Base-by-base conservation (phyloP, 2,888 invertebrate genomes). In the Ectobius pallidus region DNA sequence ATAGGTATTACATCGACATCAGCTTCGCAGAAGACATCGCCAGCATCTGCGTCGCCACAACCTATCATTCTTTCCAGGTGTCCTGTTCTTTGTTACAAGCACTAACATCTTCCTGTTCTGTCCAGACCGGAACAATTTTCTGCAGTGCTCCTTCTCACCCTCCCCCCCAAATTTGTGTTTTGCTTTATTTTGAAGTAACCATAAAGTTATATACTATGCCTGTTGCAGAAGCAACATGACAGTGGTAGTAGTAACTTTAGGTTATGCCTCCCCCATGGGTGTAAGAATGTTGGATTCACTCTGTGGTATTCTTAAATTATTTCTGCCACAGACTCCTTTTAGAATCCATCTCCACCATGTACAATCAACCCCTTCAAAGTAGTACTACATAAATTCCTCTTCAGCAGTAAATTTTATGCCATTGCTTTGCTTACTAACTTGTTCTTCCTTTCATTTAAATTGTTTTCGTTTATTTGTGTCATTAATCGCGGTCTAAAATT, bases 31-130 rank as follows among this genome's bases (percentile, higher is more conserved):
- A 65, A 65, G 65, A 65, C 44, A 30, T 2, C 65, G 11, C 16
- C 55, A 55, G 55, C 22, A 55, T 22, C 22, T 16, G 11, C 18
- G n/a, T 44, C n/a, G 7, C 3, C 25, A 11, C 65, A 27, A 58
- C 58, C 67, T 67, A 25, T 68, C 67, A 61, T 68, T 34, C 70
- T 62, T 67, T 61, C 58, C 68, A 61, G 68, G 68, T 69, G 27
- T 70, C 34, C 58, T 58, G 62, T 20, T 52, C 62, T 61, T 42
- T 58, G 58, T 58, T 58, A 30, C 30, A 58, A 30, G 30, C 58
- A 58, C 58, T 30, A n/a, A 30, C 30, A 25, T 25, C 14, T 22
- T 30, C 58, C 58, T 18, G 27, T 6, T 58, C 30, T 25, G n/a
- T 63, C 42, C 63, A 39, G 34, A 63, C 63, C 55, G 34, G 39